Conservation (phyloP, 30 jellyfish, hydroid and myxozoan genomes). For the Chrysaora quinquecirrha region DNA sequence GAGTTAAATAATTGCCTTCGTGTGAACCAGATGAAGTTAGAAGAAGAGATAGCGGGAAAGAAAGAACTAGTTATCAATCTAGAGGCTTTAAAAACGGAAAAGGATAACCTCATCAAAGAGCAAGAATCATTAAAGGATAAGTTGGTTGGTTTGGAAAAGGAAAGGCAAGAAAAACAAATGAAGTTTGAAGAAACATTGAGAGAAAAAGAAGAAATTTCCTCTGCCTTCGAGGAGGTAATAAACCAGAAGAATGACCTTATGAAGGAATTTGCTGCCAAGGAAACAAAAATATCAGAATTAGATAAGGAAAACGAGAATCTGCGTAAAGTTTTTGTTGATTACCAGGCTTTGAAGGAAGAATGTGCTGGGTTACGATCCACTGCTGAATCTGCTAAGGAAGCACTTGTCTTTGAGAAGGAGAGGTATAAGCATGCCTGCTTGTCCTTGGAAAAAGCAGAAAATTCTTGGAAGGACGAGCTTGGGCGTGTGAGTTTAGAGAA, state of each 20-base stretch:
- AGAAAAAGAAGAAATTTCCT: neutral
- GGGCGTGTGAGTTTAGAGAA: neutral
- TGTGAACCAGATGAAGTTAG: too few species aligned
- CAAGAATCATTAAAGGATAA: constrained; percentile 13
- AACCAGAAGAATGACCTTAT: constrained; percentile 17
- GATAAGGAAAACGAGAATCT: neutral
- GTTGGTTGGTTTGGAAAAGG: neutral
- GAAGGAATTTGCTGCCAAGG: constrained; percentile 19
- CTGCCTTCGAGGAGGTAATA: neutral
- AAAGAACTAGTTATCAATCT: neutral
- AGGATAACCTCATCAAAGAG: constrained; percentile 10
- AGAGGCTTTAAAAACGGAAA: constrained; percentile 15
- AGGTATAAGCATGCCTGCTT: neutral
- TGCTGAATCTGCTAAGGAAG: neutral
- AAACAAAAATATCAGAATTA: constrained; percentile 29
- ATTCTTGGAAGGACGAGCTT: neutral
- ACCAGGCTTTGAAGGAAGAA: neutral
- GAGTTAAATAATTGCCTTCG: too few species aligned
- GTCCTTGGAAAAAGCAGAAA: neutral
- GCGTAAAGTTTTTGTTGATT: neutral
- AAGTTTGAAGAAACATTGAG: neutral
- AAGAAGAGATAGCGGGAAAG: neutral
- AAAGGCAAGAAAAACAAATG: neutral
- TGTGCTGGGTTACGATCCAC: neutral
- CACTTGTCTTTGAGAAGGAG: neutral